Evolutionary conservation across 1,140 invertebrate species (phyloP).

Genomic region (Leptoteleia sp.): DNA sequence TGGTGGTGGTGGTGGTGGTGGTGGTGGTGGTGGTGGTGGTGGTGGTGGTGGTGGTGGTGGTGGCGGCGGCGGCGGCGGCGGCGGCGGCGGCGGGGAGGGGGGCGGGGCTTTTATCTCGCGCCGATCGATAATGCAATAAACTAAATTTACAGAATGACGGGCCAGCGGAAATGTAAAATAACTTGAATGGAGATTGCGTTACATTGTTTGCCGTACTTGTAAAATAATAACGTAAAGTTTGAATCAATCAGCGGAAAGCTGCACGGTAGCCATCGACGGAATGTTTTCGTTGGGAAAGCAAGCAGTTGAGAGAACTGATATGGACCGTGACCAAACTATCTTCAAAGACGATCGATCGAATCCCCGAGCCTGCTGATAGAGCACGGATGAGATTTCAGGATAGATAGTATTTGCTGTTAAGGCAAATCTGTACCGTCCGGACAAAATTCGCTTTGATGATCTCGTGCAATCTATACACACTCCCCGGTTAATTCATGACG

Average conservation of each 20-base stretch:
- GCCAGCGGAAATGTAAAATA: constrained; percentile 19
- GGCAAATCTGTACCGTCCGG: constrained; percentile 37
- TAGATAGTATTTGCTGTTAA: constrained; percentile 54
- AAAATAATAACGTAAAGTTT: constrained; percentile 35
- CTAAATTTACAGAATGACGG: constrained; percentile 5
- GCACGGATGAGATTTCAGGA: constrained; percentile 49
- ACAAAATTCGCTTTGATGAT: constrained; percentile 49
- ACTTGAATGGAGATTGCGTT: constrained; percentile 2
- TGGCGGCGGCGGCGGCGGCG: too few species aligned
- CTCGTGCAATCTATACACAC: constrained; percentile 17
- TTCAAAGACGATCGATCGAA: constrained; percentile 62
- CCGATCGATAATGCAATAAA: constrained; percentile 10
- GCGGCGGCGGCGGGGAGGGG: too few species aligned
- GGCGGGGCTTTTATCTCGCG: constrained; percentile 2
- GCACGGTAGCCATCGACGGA: neutral
- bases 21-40: too few species aligned
- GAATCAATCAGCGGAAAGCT: constrained; percentile 26
- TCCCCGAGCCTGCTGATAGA: constrained; percentile 50
- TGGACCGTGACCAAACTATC: constrained; percentile 55
- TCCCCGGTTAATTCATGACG: constrained; percentile 25
- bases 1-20: too few species aligned
- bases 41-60: too few species aligned
- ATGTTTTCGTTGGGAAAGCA: constrained; percentile 35
- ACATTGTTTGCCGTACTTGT: constrained; percentile 17
- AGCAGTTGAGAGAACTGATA: constrained; percentile 52